Evolutionary conservation across 1,140 invertebrate genomes (phyloP).

Genomic region (Aplysia californica): DNA sequence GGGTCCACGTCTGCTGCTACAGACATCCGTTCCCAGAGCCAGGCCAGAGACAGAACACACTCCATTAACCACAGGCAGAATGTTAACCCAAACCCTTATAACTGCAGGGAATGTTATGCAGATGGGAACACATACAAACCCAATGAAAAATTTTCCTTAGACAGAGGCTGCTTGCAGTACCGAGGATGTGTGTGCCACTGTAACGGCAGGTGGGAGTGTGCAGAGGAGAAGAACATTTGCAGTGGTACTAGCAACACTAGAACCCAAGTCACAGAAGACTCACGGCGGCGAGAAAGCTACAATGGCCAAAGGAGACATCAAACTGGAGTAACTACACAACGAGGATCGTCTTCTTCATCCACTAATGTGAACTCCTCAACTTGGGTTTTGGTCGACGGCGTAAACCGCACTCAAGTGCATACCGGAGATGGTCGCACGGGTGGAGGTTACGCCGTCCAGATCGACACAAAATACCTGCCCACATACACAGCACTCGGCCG

Average conservation of each 20-base stretch:
- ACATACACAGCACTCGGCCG: neutral
- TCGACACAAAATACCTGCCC: constrained; percentile 1
- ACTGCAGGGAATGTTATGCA: neutral
- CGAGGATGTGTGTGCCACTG: constrained; percentile 4
- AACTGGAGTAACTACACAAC: neutral
- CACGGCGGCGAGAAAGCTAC: no score
- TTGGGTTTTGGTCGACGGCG: constrained; percentile 16
- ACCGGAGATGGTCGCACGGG: neutral
- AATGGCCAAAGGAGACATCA: neutral
- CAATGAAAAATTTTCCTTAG: neutral
- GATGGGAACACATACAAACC: neutral
- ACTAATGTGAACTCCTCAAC: neutral
- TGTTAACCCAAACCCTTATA: constrained; percentile 4
- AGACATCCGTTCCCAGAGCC: constrained; percentile 12
- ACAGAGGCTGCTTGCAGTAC: neutral
- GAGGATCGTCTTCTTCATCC: constrained; percentile 7
- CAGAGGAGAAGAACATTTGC: neutral
- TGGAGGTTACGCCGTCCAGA: constrained; percentile 4
- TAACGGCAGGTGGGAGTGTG: constrained; percentile 5
- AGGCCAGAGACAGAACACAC: constrained; percentile 10
- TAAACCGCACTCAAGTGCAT: no score
- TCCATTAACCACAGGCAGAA: neutral
- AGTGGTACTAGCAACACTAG: no score
- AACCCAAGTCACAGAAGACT: no score
- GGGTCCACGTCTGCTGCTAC: neutral